Evolutionary conservation across 2,888 invertebrate genomes (phyloP), one percentile per base, ranked within the genome.

Genomic region (Nebria brevicollis): DNA sequence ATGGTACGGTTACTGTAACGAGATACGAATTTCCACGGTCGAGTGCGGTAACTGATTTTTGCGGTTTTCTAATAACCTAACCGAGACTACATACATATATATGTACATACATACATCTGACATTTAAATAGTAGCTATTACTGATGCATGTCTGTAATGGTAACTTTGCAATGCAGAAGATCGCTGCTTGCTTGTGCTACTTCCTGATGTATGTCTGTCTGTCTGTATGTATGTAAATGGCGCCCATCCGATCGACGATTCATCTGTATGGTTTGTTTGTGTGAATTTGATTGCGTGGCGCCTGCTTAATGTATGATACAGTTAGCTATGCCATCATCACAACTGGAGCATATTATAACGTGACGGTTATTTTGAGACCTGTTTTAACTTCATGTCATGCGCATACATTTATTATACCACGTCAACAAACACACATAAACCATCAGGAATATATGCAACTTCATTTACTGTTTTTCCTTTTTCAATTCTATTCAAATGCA

Each of bases 251-350:
- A 11, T 54, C 54, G 54, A 54, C 54, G 11, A 54, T 54, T 13
- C 54, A 54, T 34, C 34, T 5, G 34, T 34, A 54, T 54, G 2
- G 54, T 54, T 54, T 13, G 54, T 54, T 54, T 54, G 66, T 70
- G 34, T 25, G 70, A 70, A 26, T 70, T 70, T 70, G 70, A 70
- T 70, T 70, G 70, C 70, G 70, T 75, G 80, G 80, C 80, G 80
- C 80, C 80, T 80, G 80, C 80, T 80, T 80, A 80, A 75, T 43
- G 65, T 75, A 41, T 64, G 70, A 72, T 68, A 80, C 80, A 80
- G 80, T 80, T 80, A 80, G 80, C 75, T 80, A 80, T 80, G 72
- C 80, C 75, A 80, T 75, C 80, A 79, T 80, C 74, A 80, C 75
- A 70, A 80, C 75, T 79, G 66, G 79, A 79, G 79, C 74, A 79